Base-by-base conservation (phyloP, 53 echinoderm and acorn worm species). In the Patiria pectinifera region DNA sequence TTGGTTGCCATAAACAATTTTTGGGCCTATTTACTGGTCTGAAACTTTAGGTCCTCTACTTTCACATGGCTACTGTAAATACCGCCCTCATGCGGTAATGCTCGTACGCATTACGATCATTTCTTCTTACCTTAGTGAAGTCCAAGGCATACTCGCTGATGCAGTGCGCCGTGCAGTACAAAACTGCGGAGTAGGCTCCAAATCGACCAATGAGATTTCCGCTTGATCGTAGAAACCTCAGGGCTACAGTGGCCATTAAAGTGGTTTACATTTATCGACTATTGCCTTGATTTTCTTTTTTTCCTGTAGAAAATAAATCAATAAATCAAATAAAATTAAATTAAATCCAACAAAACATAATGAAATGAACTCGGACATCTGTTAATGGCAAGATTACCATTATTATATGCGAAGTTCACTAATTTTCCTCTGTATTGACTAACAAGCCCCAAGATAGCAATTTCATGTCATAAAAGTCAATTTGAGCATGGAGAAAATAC, bases 141-240 rank as follows among this genome's bases (percentile, higher is more conserved):
- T 97, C 97, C 18, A 92, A 84, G 62, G 92, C 82, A 76, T 97
- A 96, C 62, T 97, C 97, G 21, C 92, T 88, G 19, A 96, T 85
- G 87, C 96, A 97, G 71, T 97, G 96, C 3, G 94, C 81, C 22
- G 91, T 85, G 77, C 97, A 97, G 86, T 97, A 97, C 75, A 94
- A 59, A 5, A 97, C 70, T 14, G 92, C 94, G 1, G 89, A 61
- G 21, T 89, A 89, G 45, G 62, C 45, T 78, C 89, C 89, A 3
- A 89, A 21, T 3, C 79, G 89, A 26, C 45, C 78, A 13, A 78
- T 16, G 13, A 79, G 60, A 62, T 26, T 61, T 8, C 89, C 79
- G 46, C 89, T 89, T 0, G 18, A 35, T 35, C 79, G 78, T 62
- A 89, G 79, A 59, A 59, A 78, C 53, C 22, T 22, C 63, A 24